A percentile compares a stretch with the other conserved stretches of the same genome.
These are phyloP conservation scores for Cyphomyrus discorhynchus DNA, from an alignment of 2,113 vertebrate genomes.

Conservation along the genomic window DNA sequence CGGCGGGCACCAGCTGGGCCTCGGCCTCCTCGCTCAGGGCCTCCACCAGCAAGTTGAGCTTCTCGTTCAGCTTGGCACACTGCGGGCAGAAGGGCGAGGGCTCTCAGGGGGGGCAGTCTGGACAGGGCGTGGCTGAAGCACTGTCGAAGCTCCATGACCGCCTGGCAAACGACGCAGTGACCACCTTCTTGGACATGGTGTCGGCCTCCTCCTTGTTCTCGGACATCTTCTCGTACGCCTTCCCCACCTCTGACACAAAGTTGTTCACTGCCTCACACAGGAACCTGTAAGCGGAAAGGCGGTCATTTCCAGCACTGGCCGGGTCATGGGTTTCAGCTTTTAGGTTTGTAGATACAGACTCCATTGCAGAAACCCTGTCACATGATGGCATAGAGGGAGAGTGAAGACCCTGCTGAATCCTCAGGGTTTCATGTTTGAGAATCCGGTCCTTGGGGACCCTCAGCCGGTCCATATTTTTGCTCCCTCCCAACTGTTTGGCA, in stretches of 20 bases:
- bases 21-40: conserved; percentile 77
- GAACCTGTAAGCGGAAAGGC: conserved; percentile 55
- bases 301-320: not conserved
- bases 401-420: not conserved
- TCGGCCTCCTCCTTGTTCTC: conserved; percentile 83
- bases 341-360: not conserved
- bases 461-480: not conserved
- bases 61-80: conserved; percentile 87
- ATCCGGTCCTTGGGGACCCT: not conserved
- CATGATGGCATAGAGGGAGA: not conserved
- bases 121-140: not conserved
- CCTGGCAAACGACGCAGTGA: not conserved
- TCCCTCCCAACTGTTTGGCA: not conserved
- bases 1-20: conserved; percentile 63
- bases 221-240: conserved; percentile 70
- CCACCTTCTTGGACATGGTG: conserved; percentile 75
- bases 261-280: conserved; percentile 80
- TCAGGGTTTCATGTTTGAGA: not conserved
- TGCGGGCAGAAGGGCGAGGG: conserved; percentile 36
- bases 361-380: not conserved
- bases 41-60: conserved; percentile 79
- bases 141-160: not conserved
- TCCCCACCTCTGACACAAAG: conserved; percentile 77
- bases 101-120: not conserved
- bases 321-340: not conserved